Evolutionary conservation across 2,113 vertebrate species (phyloP).

Genomic region (Gallinago paraguaiae): DNA sequence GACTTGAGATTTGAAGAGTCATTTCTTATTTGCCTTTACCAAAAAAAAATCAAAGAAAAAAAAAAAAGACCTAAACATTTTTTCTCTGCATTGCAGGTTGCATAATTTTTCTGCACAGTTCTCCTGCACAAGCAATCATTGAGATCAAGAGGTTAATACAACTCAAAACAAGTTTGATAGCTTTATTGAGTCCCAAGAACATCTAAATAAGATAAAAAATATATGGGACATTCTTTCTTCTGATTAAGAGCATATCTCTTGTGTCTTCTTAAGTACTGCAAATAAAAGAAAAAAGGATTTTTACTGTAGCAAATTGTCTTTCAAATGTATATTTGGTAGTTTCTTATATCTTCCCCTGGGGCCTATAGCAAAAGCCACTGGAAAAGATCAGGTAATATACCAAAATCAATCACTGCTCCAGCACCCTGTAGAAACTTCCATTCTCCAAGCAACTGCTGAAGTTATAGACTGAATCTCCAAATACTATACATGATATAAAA

Average conservation of each 20-base stretch:
- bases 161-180: background rate
- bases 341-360: background rate
- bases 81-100: background rate
- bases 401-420: background rate
- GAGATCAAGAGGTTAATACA: background rate
- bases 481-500: background rate
- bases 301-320: background rate
- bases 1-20: background rate
- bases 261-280: background rate
- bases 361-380: background rate
- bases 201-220: background rate
- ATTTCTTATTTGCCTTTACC: background rate
- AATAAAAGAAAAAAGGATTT: background rate
- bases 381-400: background rate
- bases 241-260: background rate
- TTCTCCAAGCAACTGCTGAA: background rate
- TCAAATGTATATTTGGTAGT: background rate
- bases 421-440: background rate
- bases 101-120: background rate
- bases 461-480: background rate
- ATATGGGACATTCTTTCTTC: background rate
- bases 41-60: too few species aligned
- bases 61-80: background rate
- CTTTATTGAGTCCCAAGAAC: background rate
- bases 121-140: background rate